Evolutionary conservation across 1,140 invertebrate species (phyloP).

Genomic region (Chrysomallon squamiferum): DNA sequence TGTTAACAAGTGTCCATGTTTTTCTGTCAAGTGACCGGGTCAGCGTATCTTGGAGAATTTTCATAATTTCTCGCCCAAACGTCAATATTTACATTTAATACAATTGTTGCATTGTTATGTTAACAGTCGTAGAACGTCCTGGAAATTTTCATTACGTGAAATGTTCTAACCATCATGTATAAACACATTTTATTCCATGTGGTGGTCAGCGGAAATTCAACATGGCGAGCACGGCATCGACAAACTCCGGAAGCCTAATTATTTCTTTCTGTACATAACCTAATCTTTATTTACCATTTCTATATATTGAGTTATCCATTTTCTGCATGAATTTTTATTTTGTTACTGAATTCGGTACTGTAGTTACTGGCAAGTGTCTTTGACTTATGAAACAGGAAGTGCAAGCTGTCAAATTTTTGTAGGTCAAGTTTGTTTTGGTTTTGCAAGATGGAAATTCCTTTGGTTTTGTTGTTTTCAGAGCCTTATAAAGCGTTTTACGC

Average conservation of each 20-base stretch:
- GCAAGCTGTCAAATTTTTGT: slow-evolving; percentile 29
- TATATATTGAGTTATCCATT: too few relatives aligned
- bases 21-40: slow-evolving; percentile 13
- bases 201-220: slow-evolving; percentile 29
- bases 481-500: too few relatives aligned
- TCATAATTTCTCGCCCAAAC: not conserved
- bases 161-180: not conserved
- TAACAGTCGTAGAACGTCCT: not conserved
- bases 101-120: not conserved
- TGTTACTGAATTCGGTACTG: not conserved
- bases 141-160: not conserved
- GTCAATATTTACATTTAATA: not conserved
- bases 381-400: slow-evolving; percentile 14
- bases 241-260: slow-evolving; percentile 18
- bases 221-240: slow-evolving; percentile 20
- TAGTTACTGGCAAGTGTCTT: not conserved
- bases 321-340: not conserved
- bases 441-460: not conserved
- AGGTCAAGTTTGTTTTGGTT: slow-evolving; percentile 27
- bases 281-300: too few relatives aligned
- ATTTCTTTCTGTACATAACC: slow-evolving; percentile 9
- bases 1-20: slow-evolving; percentile 13
- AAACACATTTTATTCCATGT: not conserved
- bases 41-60: slow-evolving; percentile 19
- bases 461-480: too few relatives aligned